These are phyloP conservation scores for Pseudeuparius sepicola DNA, from an alignment of 2,888 invertebrate species.

Conservation along the genomic window DNA sequence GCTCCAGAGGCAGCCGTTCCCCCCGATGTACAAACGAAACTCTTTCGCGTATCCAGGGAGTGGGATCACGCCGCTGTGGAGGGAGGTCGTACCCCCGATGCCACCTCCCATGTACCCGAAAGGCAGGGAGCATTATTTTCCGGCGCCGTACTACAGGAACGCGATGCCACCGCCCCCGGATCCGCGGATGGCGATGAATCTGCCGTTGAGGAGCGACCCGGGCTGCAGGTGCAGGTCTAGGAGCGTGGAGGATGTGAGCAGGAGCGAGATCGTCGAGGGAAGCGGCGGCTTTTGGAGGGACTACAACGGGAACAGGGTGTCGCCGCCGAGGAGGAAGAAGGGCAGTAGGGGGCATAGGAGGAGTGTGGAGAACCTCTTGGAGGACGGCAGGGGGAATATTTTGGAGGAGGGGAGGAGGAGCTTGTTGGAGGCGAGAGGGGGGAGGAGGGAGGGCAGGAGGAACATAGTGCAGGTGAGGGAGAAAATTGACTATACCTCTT, in stretches of 20 bases:
- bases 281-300: conserved; percentile 44
- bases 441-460: too few species aligned
- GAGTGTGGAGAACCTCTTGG: conserved; percentile 61
- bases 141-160: conserved; percentile 59
- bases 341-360: conserved; percentile 38
- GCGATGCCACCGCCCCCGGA: conserved; percentile 51
- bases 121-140: conserved; percentile 49
- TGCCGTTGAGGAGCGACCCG: too few species aligned
- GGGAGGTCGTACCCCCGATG: conserved; percentile 42
- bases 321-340: conserved; percentile 38
- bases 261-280: conserved; percentile 45
- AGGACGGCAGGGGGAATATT: conserved; percentile 45
- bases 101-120: conserved; percentile 43
- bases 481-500: too few species aligned
- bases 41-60: conserved; percentile 32
- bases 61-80: conserved; percentile 33
- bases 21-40: conserved; percentile 35
- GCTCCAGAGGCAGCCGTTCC: conserved; percentile 46
- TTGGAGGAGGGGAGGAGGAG: conserved; percentile 26
- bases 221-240: conserved; percentile 46
- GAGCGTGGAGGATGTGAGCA: conserved; percentile 63
- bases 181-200: too few species aligned
- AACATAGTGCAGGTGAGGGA: too few species aligned
- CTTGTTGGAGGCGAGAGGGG: too few species aligned
- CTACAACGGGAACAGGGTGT: conserved; percentile 51